A percentile compares a stretch with the other conserved stretches of the same genome.
Evolutionary conservation across 2,113 vertebrate genomes (phyloP).

Genomic region (Mus spicilegus): DNA sequence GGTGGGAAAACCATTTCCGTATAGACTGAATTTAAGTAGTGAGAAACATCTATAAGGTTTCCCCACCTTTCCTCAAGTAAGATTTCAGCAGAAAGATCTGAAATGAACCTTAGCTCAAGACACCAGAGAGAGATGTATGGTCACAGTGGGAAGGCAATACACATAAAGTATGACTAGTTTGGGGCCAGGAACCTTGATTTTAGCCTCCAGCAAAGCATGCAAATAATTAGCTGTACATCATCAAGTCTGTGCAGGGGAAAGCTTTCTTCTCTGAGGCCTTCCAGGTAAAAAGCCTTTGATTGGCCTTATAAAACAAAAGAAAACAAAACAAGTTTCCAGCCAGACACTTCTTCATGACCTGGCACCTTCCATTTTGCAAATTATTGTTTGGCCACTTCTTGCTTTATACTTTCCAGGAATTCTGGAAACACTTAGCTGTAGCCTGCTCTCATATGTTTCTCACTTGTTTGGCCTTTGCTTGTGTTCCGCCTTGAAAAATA

Average conservation of each 20-base stretch:
- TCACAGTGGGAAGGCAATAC: neutral
- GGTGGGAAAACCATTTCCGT: neutral
- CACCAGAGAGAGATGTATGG: neutral
- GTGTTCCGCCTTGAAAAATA: slow-evolving; percentile 38
- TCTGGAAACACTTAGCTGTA: slow-evolving; percentile 30
- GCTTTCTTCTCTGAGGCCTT: neutral
- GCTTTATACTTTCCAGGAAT: neutral
- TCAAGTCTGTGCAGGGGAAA: neutral
- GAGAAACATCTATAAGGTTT: neutral
- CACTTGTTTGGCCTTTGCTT: slow-evolving; percentile 31
- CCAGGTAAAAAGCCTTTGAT: slow-evolving; percentile 34
- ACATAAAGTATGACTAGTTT: neutral
- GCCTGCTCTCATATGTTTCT: neutral
- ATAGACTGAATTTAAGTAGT: neutral
- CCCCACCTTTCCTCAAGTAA: neutral
- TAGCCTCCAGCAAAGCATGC: neutral
- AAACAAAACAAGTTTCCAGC: neutral
- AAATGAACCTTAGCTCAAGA: neutral
- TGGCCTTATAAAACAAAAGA: neutral
- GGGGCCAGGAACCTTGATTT: neutral
- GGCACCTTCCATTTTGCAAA: neutral
- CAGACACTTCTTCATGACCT: neutral
- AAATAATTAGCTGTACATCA: neutral
- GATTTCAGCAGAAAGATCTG: neutral
- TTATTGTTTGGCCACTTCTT: slow-evolving; percentile 11